Evolutionary conservation across 1,140 invertebrate genomes (phyloP).

Genomic region (Sminthurinus signatus): DNA sequence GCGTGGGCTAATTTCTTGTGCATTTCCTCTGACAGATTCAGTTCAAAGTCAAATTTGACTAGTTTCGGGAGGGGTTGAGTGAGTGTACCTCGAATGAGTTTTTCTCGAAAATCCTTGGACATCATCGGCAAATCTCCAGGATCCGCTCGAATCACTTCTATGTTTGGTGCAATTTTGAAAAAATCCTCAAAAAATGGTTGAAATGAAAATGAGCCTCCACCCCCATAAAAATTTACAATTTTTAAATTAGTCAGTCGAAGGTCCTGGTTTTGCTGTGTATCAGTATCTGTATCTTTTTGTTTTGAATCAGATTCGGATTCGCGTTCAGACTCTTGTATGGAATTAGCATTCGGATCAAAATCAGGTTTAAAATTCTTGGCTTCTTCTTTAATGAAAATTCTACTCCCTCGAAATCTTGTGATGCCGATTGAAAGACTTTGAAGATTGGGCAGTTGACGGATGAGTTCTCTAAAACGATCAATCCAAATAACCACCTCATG

Average conservation of each 20-base stretch:
- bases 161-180: background rate
- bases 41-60: background rate
- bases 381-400: too few species aligned
- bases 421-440: background rate
- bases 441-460: background rate
- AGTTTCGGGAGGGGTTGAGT: background rate
- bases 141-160: background rate
- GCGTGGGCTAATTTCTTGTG: background rate
- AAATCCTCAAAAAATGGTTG: background rate
- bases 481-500: background rate
- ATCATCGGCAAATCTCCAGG: background rate
- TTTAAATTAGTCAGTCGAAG: background rate
- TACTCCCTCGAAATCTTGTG: background rate
- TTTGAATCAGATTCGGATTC: too few species aligned
- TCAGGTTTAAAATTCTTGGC: too few species aligned
- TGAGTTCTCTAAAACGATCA: background rate
- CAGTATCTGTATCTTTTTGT: background rate
- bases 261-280: background rate
- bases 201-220: conserved; percentile 1
- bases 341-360: too few species aligned
- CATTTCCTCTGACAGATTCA: background rate
- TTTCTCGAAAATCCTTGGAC: background rate
- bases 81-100: background rate
- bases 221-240: background rate
- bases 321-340: too few species aligned